These are phyloP conservation scores for Polypterus senegalus DNA, from an alignment of 2,113 vertebrate genomes.

Conservation along the genomic window DNA sequence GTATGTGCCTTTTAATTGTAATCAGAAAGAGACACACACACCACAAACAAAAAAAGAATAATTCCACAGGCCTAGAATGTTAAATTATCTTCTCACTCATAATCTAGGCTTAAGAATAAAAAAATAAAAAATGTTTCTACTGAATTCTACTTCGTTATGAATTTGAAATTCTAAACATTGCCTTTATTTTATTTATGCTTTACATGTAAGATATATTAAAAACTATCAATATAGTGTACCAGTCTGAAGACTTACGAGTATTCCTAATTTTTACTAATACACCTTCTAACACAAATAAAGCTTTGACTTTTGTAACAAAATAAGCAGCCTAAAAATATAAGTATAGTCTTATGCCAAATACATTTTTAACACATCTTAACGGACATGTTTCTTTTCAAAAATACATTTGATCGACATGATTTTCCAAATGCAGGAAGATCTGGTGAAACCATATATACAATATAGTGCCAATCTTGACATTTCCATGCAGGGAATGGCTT, in stretches of 20 bases:
- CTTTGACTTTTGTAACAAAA: constrained; percentile 15
- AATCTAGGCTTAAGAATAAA: neutral
- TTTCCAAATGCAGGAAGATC: constrained; percentile 7
- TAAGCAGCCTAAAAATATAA: constrained; percentile 13
- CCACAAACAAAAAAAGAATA: constrained; percentile 29
- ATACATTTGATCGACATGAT: constrained; percentile 4
- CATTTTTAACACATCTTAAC: constrained; percentile 8
- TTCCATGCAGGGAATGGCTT: constrained; percentile 7
- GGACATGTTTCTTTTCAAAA: constrained; percentile 1
- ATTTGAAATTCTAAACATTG: constrained; percentile 7
- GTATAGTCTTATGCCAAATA: neutral
- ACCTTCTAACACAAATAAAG: constrained; percentile 4
- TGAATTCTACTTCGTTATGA: constrained; percentile 21
- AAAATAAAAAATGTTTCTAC: neutral
- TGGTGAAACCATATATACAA: constrained; percentile 1
- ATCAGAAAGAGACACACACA: constrained; percentile 28
- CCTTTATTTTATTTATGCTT: constrained; percentile 4
- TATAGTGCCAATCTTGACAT: constrained; percentile 5
- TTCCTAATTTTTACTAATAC: constrained; percentile 8
- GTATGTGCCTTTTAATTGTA: constrained; percentile 24
- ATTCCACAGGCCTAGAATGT: constrained; percentile 31
- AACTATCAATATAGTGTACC: constrained; percentile 14
- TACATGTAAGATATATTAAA: constrained; percentile 12
- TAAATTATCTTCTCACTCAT: constrained; percentile 7
- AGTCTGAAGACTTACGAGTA: constrained; percentile 25